phyloP scores from a whole-genome alignment of 2,888 invertebrate genomes.

The Aleiodes testaceus region DNA sequence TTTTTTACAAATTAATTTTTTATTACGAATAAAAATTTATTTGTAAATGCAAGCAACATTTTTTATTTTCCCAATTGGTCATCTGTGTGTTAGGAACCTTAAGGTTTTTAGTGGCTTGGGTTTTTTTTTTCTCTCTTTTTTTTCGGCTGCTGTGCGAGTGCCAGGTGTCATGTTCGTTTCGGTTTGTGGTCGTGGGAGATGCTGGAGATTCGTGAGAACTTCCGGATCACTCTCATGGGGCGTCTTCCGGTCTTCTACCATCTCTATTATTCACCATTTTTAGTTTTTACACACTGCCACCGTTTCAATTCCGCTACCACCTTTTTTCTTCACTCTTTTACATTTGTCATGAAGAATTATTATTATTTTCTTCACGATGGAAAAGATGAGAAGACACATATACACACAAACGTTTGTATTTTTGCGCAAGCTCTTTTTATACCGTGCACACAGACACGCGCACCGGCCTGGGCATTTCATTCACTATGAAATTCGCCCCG shows the following conservation, averaged over 20 bases:
- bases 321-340: slow-evolving; percentile 28
- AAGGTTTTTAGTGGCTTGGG: slow-evolving; percentile 16
- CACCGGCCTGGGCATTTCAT: not conserved
- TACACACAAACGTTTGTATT: not conserved
- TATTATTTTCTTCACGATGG: slow-evolving; percentile 7
- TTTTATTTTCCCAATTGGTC: slow-evolving; percentile 50
- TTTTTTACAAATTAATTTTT: no score
- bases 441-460: not conserved
- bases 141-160: slow-evolving; percentile 56
- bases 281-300: slow-evolving; percentile 61
- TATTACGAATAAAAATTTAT: slow-evolving; percentile 2
- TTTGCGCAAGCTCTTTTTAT: slow-evolving; percentile 26
- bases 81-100: slow-evolving; percentile 52
- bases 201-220: slow-evolving; percentile 73
- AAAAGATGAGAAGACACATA: not conserved
- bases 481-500: not conserved
- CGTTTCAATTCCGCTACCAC: slow-evolving; percentile 53
- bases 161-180: slow-evolving; percentile 71
- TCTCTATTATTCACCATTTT: slow-evolving; percentile 69
- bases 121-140: slow-evolving; percentile 4
- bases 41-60: slow-evolving; percentile 5
- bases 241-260: slow-evolving; percentile 65
- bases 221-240: slow-evolving; percentile 68
- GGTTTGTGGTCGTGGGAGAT: slow-evolving; percentile 67
- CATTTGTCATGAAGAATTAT: slow-evolving; percentile 17